Evolutionary conservation across 2,888 invertebrate species (phyloP).

Genomic region (Pachymerium ferrugineum): DNA sequence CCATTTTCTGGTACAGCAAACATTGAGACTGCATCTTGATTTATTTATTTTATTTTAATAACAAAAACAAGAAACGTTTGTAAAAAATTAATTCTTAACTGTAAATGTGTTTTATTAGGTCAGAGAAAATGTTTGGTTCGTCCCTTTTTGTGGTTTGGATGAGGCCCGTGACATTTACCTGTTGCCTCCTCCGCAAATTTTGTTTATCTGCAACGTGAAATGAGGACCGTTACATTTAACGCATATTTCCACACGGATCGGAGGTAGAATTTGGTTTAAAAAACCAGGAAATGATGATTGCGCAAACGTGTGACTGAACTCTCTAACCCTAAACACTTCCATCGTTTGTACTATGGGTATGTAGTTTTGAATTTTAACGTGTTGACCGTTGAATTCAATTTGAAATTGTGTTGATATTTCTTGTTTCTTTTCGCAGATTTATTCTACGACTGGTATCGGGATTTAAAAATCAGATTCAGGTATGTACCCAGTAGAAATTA

Average conservation of each 20-base stretch:
- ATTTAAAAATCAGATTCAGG: not conserved
- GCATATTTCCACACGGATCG: not conserved
- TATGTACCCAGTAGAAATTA: not conserved
- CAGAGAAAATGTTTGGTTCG: not conserved
- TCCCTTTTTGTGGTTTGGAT: not conserved
- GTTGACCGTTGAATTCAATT: not conserved
- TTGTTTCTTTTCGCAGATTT: no score
- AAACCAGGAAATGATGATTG: no score
- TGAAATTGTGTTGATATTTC: not conserved
- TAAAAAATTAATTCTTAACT: not conserved
- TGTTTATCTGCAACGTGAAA: not conserved
- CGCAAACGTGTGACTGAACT: no score
- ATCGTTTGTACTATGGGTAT: not conserved
- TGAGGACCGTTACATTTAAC: not conserved
- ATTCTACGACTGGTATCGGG: not conserved
- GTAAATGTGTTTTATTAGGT: not conserved
- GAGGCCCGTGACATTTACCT: constrained; percentile 5
- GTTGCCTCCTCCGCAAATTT: constrained; percentile 8
- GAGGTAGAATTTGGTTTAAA: no score
- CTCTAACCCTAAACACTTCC: no score
- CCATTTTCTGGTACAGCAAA: no score
- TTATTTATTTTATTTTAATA: no score
- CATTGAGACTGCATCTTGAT: no score
- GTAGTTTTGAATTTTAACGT: not conserved
- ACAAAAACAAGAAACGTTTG: not conserved